These are phyloP conservation scores for Standfussiana lucernea DNA, from an alignment of 2,888 invertebrate species.

Conservation along the genomic window DNA sequence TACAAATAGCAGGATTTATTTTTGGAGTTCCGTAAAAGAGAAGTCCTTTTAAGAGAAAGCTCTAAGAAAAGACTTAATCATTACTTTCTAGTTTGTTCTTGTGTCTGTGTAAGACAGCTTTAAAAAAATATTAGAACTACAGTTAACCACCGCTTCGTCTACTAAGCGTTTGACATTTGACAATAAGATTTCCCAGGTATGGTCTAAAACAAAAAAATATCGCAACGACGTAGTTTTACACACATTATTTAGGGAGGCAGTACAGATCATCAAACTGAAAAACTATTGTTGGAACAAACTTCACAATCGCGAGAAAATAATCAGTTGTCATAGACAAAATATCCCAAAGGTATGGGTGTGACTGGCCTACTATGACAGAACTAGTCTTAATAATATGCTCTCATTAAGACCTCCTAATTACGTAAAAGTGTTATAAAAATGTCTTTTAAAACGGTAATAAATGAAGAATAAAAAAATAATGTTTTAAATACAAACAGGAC, in stretches of 20 bases:
- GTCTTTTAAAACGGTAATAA: neutral
- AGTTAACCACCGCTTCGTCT: neutral
- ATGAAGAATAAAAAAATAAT: neutral
- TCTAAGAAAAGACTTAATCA: too few relatives aligned
- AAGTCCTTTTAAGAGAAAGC: neutral
- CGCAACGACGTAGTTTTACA: too few relatives aligned
- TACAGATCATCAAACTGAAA: too few relatives aligned
- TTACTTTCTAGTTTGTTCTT: neutral
- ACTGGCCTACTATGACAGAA: neutral
- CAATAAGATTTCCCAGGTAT: too few relatives aligned
- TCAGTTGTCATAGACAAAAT: neutral
- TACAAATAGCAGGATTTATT: neutral
- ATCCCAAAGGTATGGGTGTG: neutral
- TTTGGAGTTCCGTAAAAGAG: slow-evolving; percentile 3
- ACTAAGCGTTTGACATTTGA: neutral
- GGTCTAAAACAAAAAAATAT: too few relatives aligned
- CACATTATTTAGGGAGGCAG: too few relatives aligned
- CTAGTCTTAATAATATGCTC: neutral
- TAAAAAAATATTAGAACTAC: neutral
- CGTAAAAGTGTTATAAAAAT: neutral
- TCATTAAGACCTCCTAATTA: slow-evolving; percentile 2
- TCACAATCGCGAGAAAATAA: neutral
- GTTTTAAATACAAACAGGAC: neutral
- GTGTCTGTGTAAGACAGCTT: neutral
- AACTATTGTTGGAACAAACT: neutral